Evolutionary conservation across 53 echinoderm and acorn worm species (phyloP).

Genomic region (Holothuria leucospilota): DNA sequence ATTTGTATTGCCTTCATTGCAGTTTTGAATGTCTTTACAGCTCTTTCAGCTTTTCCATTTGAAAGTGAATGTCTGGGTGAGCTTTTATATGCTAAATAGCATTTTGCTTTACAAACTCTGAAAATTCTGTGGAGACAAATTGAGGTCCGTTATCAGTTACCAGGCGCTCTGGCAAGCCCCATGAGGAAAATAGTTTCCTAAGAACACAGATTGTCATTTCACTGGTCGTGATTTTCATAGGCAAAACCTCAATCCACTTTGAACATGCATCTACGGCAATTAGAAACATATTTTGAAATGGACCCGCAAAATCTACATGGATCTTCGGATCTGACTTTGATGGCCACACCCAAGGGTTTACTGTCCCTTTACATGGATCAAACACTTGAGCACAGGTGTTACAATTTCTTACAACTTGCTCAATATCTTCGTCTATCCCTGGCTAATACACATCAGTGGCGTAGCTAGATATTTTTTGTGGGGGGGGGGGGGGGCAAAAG

Average conservation of each 20-base stretch:
- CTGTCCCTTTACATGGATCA: neutral
- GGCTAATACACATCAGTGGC: slow-evolving; percentile 69
- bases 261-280: neutral
- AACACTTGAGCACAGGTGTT: neutral
- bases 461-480: no score
- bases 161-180: neutral
- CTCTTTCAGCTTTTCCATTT: neutral
- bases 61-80: neutral
- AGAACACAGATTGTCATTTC: neutral
- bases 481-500: no score
- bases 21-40: slow-evolving; percentile 6
- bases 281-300: neutral
- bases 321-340: neutral
- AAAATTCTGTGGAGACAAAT: neutral
- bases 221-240: neutral
- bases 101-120: neutral
- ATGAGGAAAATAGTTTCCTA: neutral
- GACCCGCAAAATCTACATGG: slow-evolving; percentile 7
- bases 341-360: neutral
- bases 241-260: neutral
- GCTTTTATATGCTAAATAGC: slow-evolving; percentile 1
- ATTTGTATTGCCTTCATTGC: no score
- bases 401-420: slow-evolving; percentile 47
- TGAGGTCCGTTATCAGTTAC: neutral
- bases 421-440: slow-evolving; percentile 60